A percentile compares a stretch with the other conserved stretches of the same genome.
phyloP scores from a whole-genome alignment of 2,113 vertebrate genomes.

The Arizona elegans region DNA sequence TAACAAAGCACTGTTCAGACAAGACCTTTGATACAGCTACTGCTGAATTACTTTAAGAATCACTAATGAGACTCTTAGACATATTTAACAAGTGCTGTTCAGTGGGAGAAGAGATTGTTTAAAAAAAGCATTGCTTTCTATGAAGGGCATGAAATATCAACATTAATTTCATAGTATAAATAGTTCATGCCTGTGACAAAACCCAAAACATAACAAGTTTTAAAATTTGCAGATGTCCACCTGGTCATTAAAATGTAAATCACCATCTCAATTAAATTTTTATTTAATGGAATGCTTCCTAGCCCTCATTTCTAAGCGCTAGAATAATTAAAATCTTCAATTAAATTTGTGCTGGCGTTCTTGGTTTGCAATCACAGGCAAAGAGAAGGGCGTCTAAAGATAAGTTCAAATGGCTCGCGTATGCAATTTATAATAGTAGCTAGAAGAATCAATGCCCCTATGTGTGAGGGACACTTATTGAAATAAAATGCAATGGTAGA shows the following conservation, averaged over 20 bases:
- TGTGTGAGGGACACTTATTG: constrained; percentile 33
- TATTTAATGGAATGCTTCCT: constrained; percentile 39
- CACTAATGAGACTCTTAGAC: not conserved
- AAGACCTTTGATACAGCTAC: not conserved
- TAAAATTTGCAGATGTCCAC: constrained; percentile 30
- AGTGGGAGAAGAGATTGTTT: not conserved
- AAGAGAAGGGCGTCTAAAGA: constrained; percentile 26
- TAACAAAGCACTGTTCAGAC: not conserved
- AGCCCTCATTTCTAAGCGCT: constrained; percentile 42
- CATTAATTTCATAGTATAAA: constrained; percentile 11
- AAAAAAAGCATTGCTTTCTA: not conserved
- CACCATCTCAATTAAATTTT: constrained; percentile 21
- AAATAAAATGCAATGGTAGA: constrained; percentile 33
- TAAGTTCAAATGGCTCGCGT: constrained; percentile 47
- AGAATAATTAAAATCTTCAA: constrained; percentile 48
- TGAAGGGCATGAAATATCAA: not conserved
- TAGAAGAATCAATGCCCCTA: constrained; percentile 47
- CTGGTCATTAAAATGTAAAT: constrained; percentile 56
- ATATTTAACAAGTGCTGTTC: not conserved
- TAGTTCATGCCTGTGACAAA: not conserved
- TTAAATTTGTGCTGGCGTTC: constrained; percentile 55
- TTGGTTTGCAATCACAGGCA: constrained; percentile 16
- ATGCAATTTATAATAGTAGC: constrained; percentile 50
- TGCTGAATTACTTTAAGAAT: not conserved
- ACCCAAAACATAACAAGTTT: not conserved